Base-by-base conservation (phyloP, 2,797 vertebrate genomes). In the Falco peregrinus region DNA sequence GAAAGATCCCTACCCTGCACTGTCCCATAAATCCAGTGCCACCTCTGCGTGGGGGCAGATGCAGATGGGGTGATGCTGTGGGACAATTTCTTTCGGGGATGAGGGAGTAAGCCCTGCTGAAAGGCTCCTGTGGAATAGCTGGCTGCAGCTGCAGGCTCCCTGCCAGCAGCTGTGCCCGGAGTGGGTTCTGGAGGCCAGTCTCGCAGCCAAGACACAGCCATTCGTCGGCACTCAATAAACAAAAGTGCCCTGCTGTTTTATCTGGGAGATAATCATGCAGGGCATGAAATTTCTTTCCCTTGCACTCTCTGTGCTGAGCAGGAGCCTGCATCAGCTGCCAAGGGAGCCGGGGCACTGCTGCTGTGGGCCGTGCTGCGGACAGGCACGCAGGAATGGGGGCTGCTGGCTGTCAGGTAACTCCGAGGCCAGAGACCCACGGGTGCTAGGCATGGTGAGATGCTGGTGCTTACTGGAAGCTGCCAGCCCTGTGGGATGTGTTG, bases 211-310 rank as follows among this genome's bases (percentile, higher is more conserved):
- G 85, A 54, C 83, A 87, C 89, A 1, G 0, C 93, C 80, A 93
- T 95, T 96, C 60, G 25, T 95, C 37, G 1, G 67, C 94, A 89
- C 93, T 96, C 93, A 95, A 97, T 96, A 95, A 96, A 96, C 87
- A 94, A 48, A 94, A 90, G 86, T 93, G 81, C 84, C 56, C 68
- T 10, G 11, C 73, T 90, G 71, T 63, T 94, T 93, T 93, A 80
- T 47, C 41, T 9, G 0, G 33, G 76, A 95, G 96, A 95, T 97
- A 96, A 97, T 95, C 13, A 0, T 2, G 24, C 53, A 69, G 65
- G 61, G 29, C 91, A 79, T 14, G 80, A 87, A 22, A 56, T 3
- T 83, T 69, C 67, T 84, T 81, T 84, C 60, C 67, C 63, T 82
- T 48, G 39, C 2, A 4, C 5, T 50, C 56, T 63, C 64, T 57